Percentiles rank a stretch among this genome's conserved stretches.
Conservation (phyloP, 2,888 invertebrate species). For the Cataglyphis albicans region DNA sequence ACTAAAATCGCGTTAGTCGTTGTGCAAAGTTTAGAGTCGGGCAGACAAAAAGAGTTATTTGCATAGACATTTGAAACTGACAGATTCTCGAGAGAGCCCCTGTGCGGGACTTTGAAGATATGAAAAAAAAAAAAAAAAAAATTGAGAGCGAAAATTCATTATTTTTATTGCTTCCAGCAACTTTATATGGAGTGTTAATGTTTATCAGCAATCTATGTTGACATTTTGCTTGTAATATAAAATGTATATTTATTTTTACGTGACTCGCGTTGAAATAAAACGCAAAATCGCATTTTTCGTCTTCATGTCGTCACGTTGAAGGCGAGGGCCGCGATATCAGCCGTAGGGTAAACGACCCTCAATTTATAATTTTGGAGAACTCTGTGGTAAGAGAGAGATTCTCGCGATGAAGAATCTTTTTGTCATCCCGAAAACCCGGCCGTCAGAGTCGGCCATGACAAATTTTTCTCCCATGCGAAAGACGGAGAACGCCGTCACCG, state of each 20-base stretch:
- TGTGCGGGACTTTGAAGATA: neutral
- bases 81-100: neutral
- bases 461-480: constrained; percentile 45
- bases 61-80: constrained; percentile 18
- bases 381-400: neutral
- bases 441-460: constrained; percentile 7
- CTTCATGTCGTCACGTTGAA: neutral
- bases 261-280: neutral
- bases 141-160: neutral
- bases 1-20: constrained; percentile 34
- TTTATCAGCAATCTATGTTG: neutral
- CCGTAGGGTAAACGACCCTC: neutral
- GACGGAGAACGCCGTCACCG: neutral
- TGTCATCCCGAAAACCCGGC: neutral
- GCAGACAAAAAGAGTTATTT: constrained; percentile 20
- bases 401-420: neutral
- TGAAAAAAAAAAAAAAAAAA: neutral
- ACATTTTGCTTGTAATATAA: neutral
- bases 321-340: constrained; percentile 1
- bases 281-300: constrained; percentile 3
- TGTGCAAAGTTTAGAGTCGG: constrained; percentile 21
- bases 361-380: constrained; percentile 36
- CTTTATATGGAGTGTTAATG: neutral
- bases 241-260: neutral
- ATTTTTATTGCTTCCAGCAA: neutral